Base-by-base conservation (phyloP, 1,140 invertebrate genomes). In the Euglossa dilemma region DNA sequence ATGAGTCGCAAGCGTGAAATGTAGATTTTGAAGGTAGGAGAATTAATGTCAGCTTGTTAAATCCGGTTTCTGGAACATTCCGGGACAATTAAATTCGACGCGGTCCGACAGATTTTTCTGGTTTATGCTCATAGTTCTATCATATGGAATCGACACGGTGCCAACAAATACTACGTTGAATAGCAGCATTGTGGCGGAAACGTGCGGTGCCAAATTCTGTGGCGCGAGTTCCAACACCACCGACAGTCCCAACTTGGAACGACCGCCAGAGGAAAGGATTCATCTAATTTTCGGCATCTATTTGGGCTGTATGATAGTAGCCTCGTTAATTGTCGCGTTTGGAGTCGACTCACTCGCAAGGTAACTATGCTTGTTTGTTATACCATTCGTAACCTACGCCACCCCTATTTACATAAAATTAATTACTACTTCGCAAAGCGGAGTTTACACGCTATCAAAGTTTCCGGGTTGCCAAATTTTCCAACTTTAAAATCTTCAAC, bases 251-350 rank as follows among this genome's bases (percentile, higher is more conserved):
- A 97, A 97, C 90, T 91, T 98, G 56, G 93, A 95, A 71, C 95
- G 95, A 28, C 97, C 97, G 0, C 95, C 96, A 1, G 92, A 95
- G 2, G 94, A 96, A 83, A 96, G 97, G 93, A 96, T 98, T 66
- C 95, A 97, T 89, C 95, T 97, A 63, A 96, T 99, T 84, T 96
- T 97, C 59, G 97, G 97, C 23, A 97, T 98, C 73, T 99, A 98
- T 93, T 93, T 98, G 0, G 95, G 94, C 0, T 98, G 97, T 89
- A 98, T 98, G 95, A 93, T 97, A 0, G 80, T 95, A 0, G 98
- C 98, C 0, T 96, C 96, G 50, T 66, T 97, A 4, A 95, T 98
- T 52, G 96, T 99, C n/a, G 95, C 95, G 8, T 92, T 98, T 23
- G 97, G 97, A 50, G 96, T 99, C 0, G 98, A 99, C 92, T 96